Base-by-base conservation (phyloP, 2,797 vertebrate genomes). In the Phyllotis vaccarum region DNA sequence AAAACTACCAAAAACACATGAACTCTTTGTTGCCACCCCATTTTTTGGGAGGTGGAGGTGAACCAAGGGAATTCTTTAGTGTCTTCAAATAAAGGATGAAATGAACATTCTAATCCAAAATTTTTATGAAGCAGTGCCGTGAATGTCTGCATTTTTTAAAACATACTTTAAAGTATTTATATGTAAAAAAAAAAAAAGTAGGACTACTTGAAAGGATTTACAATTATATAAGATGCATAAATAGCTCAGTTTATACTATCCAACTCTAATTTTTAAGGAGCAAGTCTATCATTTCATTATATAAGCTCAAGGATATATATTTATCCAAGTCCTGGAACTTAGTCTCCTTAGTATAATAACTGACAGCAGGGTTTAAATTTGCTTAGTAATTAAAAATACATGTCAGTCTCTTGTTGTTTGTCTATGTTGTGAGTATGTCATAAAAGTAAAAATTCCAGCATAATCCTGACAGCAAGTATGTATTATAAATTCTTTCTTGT, bases 201-300 rank as follows among this genome's bases (percentile, higher is more conserved):
- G 91, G 34, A 91, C 24, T 76, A 96, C 74, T 85, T 75, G 83
- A 92, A 92, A 81, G 72, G 13, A 83, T 74, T 92, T 97, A 11
- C 58, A 94, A 80, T 70, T 40, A 80, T 81, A 83, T 75, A 54
- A 96, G 96, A 86, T 91, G 62, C 24, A 54, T 79, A 75, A 95
- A 72, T 72, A 95, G 76, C 54, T 97, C 75, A 92, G 64, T 92
- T 93, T 96, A 31, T 96, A 89, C 89, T 82, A 68, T 54, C 86
- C 75, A 96, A 83, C 60, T 95, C 70, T 92, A 91, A 78, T 93
- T 89, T 96, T 96, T 62, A 93, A 81, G 87, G 52, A 93, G 11
- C 5, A 64, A 96, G 5, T 60, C 9, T 64, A 86, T 92, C 95
- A 93, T 79, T 86, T 92, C 54, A 83, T 82, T 90, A 89, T 21